phyloP scores from a whole-genome alignment of 2,888 invertebrate genomes.

The Drosophila nr. fundita region DNA sequence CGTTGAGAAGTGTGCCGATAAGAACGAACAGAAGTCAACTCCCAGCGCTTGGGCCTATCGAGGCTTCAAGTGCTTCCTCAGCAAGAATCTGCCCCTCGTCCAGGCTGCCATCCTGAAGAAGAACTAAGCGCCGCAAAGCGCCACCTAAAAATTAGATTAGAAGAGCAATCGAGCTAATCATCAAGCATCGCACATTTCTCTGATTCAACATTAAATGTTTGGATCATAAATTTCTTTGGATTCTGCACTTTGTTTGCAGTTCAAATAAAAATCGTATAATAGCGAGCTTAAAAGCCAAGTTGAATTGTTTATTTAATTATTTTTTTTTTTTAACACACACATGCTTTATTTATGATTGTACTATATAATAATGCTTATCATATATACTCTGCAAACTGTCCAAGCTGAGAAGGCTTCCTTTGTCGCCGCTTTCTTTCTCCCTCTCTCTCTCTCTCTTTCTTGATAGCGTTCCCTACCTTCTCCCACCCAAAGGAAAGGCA shows the following conservation, averaged over 20 bases:
- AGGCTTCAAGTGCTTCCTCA: constrained; percentile 84
- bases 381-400: constrained; percentile 8
- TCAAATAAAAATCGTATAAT: constrained; percentile 76
- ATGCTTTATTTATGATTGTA: constrained; percentile 12
- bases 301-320: constrained; percentile 15
- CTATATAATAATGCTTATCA: constrained; percentile 27
- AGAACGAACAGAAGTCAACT: constrained; percentile 82
- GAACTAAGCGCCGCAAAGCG: constrained; percentile 54
- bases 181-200: constrained; percentile 13
- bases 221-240: constrained; percentile 25
- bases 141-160: constrained; percentile 1
- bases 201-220: constrained; percentile 25
- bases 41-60: constrained; percentile 84
- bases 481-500: constrained; percentile 80
- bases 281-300: constrained; percentile 63
- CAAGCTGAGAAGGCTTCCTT: constrained; percentile 2
- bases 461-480: constrained; percentile 41
- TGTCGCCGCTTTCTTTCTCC: constrained; percentile 1
- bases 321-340: constrained; percentile 8
- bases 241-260: constrained; percentile 57
- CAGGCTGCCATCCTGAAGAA: constrained; percentile 83
- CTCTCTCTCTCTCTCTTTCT: not conserved
- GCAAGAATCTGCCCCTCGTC: constrained; percentile 84
- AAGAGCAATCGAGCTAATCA: constrained; percentile 3
- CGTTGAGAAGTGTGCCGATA: constrained; percentile 84